phyloP scores from a whole-genome alignment of 92 coral and sea anemone genomes.

The Desmophyllum pertusum region DNA sequence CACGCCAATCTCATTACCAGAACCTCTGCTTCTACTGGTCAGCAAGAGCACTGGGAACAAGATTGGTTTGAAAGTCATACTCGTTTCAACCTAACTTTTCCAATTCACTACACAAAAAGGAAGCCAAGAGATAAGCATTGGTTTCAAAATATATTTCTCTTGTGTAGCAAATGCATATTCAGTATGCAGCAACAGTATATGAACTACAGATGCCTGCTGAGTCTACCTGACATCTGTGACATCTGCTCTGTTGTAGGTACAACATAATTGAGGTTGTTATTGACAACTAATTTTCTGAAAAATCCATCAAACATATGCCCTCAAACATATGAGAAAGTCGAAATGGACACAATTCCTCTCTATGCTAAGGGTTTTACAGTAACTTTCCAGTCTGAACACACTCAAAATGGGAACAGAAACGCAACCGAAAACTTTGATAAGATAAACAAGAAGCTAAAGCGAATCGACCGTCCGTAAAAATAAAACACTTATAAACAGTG shows the following conservation, averaged over 20 bases:
- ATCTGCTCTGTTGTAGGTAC: slow-evolving; percentile 2
- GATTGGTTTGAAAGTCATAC: too few species aligned
- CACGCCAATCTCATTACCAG: too few species aligned
- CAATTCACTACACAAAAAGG: background rate
- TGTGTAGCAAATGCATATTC: background rate
- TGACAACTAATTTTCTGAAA: background rate
- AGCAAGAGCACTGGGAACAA: too few species aligned
- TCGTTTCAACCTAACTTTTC: too few species aligned
- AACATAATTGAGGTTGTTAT: background rate
- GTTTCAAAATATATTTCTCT: background rate
- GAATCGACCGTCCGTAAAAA: background rate
- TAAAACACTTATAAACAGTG: background rate
- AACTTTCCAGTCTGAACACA: background rate
- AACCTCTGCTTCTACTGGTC: too few species aligned
- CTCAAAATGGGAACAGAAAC: background rate
- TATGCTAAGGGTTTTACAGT: background rate
- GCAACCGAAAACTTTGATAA: background rate
- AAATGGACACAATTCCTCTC: background rate
- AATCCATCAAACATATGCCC: slow-evolving; percentile 2
- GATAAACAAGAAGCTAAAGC: background rate
- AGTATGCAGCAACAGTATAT: background rate
- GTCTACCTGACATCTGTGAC: too few species aligned
- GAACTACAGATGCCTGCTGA: background rate
- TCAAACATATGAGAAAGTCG: background rate
- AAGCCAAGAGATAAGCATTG: background rate